These are phyloP conservation scores for Macrotis lagotis DNA, from an alignment of 2,113 vertebrate species.

Conservation along the genomic window DNA sequence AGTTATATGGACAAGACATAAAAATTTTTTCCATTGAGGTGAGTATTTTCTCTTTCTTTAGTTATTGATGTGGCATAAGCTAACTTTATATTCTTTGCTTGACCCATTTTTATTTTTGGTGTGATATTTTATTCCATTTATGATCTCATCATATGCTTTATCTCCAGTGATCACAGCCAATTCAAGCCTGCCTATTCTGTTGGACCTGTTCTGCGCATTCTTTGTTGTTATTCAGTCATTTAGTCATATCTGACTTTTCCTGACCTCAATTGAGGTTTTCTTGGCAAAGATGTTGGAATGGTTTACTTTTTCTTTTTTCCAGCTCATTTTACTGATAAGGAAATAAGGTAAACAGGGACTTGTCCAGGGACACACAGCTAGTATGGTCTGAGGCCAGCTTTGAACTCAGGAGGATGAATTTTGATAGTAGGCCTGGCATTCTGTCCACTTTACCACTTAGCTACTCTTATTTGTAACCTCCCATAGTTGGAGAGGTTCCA, in stretches of 20 bases:
- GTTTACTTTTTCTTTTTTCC: neutral
- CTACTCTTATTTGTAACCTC: neutral
- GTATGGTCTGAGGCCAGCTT: too few species aligned
- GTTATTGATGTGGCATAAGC: neutral
- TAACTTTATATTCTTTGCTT: neutral
- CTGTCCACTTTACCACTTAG: too few species aligned
- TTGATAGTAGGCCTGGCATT: too few species aligned
- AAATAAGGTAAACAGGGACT: neutral
- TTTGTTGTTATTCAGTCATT: neutral
- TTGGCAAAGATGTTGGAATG: neutral
- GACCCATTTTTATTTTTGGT: slow-evolving; percentile 1
- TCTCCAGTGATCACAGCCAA: neutral
- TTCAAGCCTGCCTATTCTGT: neutral
- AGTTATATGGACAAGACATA: slow-evolving; percentile 83
- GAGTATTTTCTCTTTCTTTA: slow-evolving; percentile 42
- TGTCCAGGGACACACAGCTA: rapidly evolving
- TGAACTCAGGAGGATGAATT: too few species aligned
- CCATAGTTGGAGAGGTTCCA: neutral
- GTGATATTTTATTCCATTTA: neutral
- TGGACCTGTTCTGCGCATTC: neutral
- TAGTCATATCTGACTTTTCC: too few species aligned
- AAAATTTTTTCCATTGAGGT: slow-evolving; percentile 86
- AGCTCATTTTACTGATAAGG: neutral
- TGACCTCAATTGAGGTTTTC: neutral
- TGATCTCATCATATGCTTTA: neutral